A percentile compares a stretch with the other conserved stretches of the same genome.
These are phyloP conservation scores for Melanaphis sacchari DNA, from an alignment of 1,140 invertebrate genomes.

Conservation along the genomic window DNA sequence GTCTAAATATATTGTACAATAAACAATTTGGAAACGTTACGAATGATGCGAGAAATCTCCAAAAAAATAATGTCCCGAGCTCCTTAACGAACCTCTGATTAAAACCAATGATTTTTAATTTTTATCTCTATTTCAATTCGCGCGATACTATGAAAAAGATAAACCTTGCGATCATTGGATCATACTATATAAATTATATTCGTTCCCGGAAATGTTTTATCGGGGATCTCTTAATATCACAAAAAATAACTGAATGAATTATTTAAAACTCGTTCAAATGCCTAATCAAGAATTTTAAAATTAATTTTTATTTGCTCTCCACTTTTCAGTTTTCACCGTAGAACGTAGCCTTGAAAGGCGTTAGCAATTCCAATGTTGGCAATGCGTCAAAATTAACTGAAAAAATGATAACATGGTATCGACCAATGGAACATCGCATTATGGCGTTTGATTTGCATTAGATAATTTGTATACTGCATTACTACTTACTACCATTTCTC, in stretches of 20 bases:
- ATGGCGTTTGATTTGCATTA: slow-evolving; percentile 50
- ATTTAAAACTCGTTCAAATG: too few species aligned
- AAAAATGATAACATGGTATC: slow-evolving; percentile 46
- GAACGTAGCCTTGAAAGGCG: not conserved
- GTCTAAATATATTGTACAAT: not conserved
- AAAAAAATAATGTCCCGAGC: not conserved
- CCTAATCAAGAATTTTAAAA: not conserved
- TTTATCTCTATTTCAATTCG: not conserved
- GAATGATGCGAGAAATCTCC: not conserved
- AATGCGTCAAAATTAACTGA: slow-evolving; percentile 44
- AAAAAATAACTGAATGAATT: not conserved
- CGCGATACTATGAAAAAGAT: not conserved
- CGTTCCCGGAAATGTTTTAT: not conserved
- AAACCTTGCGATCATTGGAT: not conserved
- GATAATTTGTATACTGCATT: slow-evolving; percentile 33
- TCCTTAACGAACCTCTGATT: not conserved
- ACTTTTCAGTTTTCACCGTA: not conserved
- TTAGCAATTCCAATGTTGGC: slow-evolving; percentile 29
- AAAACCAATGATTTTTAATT: not conserved
- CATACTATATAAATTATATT: not conserved
- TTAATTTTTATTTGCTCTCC: not conserved
- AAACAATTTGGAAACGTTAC: not conserved
- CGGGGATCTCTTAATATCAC: not conserved
- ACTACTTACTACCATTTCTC: not conserved
- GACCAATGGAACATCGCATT: slow-evolving; percentile 35